Conservation (phyloP, 2,888 invertebrate species). For the Platynereis dumerilii region DNA sequence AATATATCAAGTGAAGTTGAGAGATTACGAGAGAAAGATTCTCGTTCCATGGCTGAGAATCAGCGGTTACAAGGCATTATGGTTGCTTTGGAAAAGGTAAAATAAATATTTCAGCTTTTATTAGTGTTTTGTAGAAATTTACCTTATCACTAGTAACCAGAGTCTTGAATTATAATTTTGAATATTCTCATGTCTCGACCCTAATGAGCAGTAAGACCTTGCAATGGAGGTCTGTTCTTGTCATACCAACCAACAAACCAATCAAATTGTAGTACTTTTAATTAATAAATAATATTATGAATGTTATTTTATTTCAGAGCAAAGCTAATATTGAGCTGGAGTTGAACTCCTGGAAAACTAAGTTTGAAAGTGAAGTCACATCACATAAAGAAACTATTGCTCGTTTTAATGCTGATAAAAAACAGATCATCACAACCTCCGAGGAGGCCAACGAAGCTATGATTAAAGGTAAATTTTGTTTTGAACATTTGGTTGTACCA, state of each 20-base stretch:
- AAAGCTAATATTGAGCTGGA: constrained; percentile 60
- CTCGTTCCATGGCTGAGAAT: constrained; percentile 69
- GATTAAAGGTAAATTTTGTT: constrained; percentile 87
- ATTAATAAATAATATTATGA: no score
- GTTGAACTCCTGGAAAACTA: constrained; percentile 50
- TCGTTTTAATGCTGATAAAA: constrained; percentile 59
- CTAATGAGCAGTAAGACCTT: no score
- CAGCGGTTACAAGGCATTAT: constrained; percentile 81
- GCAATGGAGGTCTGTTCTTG: no score
- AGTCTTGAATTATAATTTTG: no score
- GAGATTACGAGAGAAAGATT: constrained; percentile 71
- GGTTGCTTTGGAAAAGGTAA: constrained; percentile 79
- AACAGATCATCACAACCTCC: constrained; percentile 54
- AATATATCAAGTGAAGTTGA: constrained; percentile 72
- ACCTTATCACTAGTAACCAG: no score
- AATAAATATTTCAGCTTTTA: not conserved
- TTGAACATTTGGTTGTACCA: not conserved
- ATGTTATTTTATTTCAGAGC: constrained; percentile 49
- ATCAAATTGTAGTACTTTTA: no score
- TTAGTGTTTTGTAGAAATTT: not conserved
- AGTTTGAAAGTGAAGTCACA: constrained; percentile 58
- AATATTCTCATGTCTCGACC: no score
- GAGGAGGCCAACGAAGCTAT: constrained; percentile 88
- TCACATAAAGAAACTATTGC: constrained; percentile 74
- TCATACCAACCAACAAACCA: no score